Conservation (phyloP, 2,888 invertebrate species). For the Pediacus dermestoides region DNA sequence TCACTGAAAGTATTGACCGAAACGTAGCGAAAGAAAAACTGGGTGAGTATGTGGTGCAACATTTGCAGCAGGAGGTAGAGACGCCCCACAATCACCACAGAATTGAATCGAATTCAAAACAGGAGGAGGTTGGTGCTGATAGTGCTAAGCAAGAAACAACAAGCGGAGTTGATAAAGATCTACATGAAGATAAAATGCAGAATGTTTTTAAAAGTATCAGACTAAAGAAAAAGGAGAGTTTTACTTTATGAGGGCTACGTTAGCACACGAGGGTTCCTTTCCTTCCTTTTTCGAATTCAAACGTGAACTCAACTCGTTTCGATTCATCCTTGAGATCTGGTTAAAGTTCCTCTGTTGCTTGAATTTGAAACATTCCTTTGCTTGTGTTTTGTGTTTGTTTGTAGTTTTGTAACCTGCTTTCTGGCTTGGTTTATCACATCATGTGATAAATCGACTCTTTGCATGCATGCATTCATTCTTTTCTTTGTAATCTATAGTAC, state of each 20-base stretch:
- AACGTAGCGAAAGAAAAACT: constrained; percentile 25
- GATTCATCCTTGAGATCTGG: no score
- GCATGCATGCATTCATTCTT: neutral
- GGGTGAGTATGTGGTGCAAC: constrained; percentile 12
- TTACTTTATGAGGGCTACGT: no score
- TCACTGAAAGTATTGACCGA: constrained; percentile 11
- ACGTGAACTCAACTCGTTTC: no score
- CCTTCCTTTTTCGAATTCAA: no score
- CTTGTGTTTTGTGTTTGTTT: neutral
- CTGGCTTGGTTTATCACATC: neutral
- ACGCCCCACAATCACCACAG: constrained; percentile 7
- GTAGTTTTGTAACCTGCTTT: neutral
- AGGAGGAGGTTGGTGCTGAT: constrained; percentile 17
- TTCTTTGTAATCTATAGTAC: no score
- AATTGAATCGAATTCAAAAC: constrained; percentile 2
- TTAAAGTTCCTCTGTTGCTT: neutral
- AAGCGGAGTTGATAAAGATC: constrained; percentile 10
- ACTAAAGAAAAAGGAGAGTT: constrained; percentile 27
- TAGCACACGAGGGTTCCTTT: no score
- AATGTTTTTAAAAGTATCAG: constrained; percentile 36
- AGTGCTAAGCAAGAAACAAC: constrained; percentile 6
- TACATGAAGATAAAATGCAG: constrained; percentile 31
- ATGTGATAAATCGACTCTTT: neutral
- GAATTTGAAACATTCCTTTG: neutral
- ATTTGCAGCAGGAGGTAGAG: neutral